Conservation (phyloP, 1,140 invertebrate species). For the Tigriopus japonicus region DNA sequence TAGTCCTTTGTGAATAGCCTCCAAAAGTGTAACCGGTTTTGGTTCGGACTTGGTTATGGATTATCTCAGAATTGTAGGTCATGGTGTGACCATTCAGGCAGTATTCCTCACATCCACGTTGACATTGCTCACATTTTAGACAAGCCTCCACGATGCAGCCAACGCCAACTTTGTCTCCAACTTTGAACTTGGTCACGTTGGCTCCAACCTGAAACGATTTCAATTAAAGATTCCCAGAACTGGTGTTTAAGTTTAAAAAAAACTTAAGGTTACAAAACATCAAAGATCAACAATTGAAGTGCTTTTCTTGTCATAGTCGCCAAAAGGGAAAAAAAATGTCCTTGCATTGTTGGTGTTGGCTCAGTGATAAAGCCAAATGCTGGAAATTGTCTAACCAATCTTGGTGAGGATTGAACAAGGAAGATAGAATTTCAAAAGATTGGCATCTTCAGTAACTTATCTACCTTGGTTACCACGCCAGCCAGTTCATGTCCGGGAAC, state of each 20-base stretch:
- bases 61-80: neutral
- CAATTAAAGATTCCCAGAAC: no score
- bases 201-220: neutral
- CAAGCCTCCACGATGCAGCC: neutral
- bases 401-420: no score
- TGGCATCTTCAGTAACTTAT: no score
- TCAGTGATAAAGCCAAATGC: no score
- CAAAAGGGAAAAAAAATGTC: no score
- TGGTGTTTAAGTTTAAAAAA: no score
- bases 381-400: no score
- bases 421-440: no score
- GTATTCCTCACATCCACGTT: neutral
- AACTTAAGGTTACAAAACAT: no score
- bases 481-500: conserved; percentile 8
- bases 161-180: neutral
- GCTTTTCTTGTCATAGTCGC: no score
- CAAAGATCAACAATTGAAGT: no score
- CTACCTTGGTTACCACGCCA: conserved; percentile 1
- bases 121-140: neutral
- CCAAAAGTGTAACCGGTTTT: conserved; percentile 5
- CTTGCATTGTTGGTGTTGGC: no score
- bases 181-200: conserved; percentile 7
- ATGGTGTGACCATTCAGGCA: neutral
- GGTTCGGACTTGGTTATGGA: neutral
- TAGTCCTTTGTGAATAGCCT: neutral